Base-by-base conservation (phyloP, 64 coral and sea anemone species). In the Acropora tenuis region DNA sequence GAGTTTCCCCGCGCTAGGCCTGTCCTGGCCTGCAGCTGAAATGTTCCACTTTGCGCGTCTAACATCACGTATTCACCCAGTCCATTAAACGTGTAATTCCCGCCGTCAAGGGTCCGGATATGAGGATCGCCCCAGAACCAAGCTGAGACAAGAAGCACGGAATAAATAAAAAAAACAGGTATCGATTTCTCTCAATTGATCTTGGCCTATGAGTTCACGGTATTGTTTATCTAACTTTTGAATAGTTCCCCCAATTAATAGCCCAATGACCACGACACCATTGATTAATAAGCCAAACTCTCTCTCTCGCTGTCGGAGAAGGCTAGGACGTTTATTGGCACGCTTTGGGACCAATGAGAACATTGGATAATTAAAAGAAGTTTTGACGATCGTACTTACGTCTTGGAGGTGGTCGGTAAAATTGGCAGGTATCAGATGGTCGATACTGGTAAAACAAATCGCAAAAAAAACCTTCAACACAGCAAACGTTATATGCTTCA, bases 81-180 rank as follows among this genome's bases (percentile, higher is more conserved):
- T 6, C 91, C 91, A 40, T 93, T 93, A 43, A 93, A 93, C 2
- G 91, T 93, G 78, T 93, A 93, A 20, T 88, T 82, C 40, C 78
- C 57, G 12, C 66, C 83, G 16, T 93, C 91, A 18, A 93, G 68
- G 15, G 91, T 93, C 30, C 47, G 19, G 19, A 88, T 57, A 57
- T 93, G 91, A 48, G 91, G 91, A 74, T 93, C 91, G 48, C 91
- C 85, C 76, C 84, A 93, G 49, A 82, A 88, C 84, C 63, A 88
- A 47, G 61, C 91, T 93, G 9, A 80, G 19, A 81, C 41, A 20
- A 3, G 44, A 47, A 76, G 2, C 3, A 19, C 0, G 30, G 30
- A 30, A 30, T 30, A 30, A 30, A 30, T 30, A 30, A 30, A 30
- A 30, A 30, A 30, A 30, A 30, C 30, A 30, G 30, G 30, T 30